These are phyloP conservation scores for Rachycentron canadum DNA, from an alignment of 2,797 vertebrate species.

Conservation along the genomic window DNA sequence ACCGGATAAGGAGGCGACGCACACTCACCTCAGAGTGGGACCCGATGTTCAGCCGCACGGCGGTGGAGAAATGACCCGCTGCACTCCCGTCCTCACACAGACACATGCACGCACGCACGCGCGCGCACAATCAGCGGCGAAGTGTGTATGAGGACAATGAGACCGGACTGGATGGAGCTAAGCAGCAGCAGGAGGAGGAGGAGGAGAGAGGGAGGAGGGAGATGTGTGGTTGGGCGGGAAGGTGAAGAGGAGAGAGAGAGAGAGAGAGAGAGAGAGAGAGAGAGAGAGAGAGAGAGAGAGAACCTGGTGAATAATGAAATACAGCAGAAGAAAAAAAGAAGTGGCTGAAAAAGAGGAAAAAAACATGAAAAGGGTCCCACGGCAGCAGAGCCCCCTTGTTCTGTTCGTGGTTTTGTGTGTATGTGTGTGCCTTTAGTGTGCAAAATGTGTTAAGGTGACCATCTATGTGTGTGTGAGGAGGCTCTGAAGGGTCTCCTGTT, in stretches of 20 bases:
- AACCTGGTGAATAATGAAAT: conserved; percentile 59
- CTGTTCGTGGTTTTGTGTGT: conserved; percentile 31
- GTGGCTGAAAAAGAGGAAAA: conserved; percentile 33
- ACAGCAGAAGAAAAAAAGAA: conserved; percentile 41
- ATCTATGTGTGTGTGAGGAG: not conserved
- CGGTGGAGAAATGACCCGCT: conserved; percentile 45
- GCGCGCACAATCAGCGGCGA: conserved; percentile 28
- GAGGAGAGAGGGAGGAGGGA: conserved; percentile 52
- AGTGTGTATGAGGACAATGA: conserved; percentile 77
- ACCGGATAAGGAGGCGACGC: not conserved
- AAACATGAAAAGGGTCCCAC: conserved; percentile 38
- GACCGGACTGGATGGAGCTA: conserved; percentile 71
- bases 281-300: conserved; percentile 24
- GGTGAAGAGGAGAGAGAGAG: conserved; percentile 54
- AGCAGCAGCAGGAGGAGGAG: conserved; percentile 60
- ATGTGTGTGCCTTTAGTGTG: conserved; percentile 31
- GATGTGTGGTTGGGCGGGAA: conserved; percentile 67
- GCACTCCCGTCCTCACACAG: conserved; percentile 46
- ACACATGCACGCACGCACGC: conserved; percentile 53
- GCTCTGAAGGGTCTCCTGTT: conserved; percentile 40
- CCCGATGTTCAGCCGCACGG: conserved; percentile 22
- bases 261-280: conserved; percentile 34
- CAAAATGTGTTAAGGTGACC: conserved; percentile 25
- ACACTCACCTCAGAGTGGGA: conserved; percentile 73
- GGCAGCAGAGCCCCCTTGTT: conserved; percentile 40